Conservation (phyloP, 2,113 vertebrate genomes). For the Indicator maculatus region DNA sequence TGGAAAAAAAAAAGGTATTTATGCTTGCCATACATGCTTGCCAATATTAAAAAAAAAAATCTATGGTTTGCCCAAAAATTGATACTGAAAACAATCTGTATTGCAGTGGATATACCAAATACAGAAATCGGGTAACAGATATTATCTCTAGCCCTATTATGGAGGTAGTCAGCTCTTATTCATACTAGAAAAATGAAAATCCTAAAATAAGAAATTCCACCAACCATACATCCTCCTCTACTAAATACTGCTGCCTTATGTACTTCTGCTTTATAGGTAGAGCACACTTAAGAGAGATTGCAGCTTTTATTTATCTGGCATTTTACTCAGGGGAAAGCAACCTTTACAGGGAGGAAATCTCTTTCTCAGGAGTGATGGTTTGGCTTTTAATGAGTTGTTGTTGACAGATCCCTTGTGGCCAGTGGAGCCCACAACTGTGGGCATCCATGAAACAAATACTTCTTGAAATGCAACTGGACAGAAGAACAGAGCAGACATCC, state of each 20-base stretch:
- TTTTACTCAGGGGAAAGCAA: constrained; percentile 64
- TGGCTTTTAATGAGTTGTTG: constrained; percentile 59
- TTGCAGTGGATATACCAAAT: not conserved
- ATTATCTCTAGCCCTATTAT: not conserved
- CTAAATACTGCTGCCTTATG: not conserved
- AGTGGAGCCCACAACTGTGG: constrained; percentile 36
- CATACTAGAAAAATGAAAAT: not conserved
- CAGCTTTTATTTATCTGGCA: constrained; percentile 69
- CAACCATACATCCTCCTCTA: not conserved
- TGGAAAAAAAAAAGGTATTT: not conserved
- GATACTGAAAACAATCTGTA: not conserved
- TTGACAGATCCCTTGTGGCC: constrained; percentile 70
- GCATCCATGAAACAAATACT: constrained; percentile 64
- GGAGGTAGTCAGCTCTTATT: not conserved
- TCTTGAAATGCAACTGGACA: constrained; percentile 36
- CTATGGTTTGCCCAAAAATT: not conserved
- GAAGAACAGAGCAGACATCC: not conserved
- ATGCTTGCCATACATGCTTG: not conserved
- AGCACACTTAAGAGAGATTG: constrained; percentile 53
- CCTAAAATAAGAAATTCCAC: not conserved
- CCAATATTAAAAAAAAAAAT: not conserved
- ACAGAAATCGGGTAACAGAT: not conserved
- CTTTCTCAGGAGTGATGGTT: constrained; percentile 69
- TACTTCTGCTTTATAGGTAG: not conserved
- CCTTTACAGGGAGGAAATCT: constrained; percentile 62